Base-by-base conservation (phyloP, 1,140 invertebrate genomes). In the Dolichoris vasculosae region DNA sequence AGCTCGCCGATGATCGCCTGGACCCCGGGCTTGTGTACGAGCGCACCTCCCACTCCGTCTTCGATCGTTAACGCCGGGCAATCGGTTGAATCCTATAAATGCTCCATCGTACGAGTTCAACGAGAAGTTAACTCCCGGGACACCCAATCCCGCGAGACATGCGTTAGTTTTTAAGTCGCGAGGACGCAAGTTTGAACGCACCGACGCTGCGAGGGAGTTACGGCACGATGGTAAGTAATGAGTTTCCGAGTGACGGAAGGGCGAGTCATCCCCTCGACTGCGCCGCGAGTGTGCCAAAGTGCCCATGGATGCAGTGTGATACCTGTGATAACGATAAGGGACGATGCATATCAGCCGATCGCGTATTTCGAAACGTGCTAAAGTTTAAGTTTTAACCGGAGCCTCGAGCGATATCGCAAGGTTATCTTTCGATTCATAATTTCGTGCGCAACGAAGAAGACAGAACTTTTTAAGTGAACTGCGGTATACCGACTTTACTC, bases 51-150 rank as follows among this genome's bases (percentile, higher is more conserved):
- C 38, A 59, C 55, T 71, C 87, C 85, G 79, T 82, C 87, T 85
- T 67, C 85, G 69, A 73, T 43, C 69, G 85, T 82, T 86, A 73
- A 73, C 40, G 88, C 87, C 88, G 83, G 85, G 63, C 88, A 89
- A 92, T 90, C 90, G 89, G 90, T 89, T 92, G 92, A 93, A 93
- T 93, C 93, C 93, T 93, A 93, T 93, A 93, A 93, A 93, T 93
- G 92, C 91, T 90, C 90, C 87, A 90, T 89, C 89, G 90, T 88
- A 71, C 88, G 85, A 82, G 88, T 86, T 88, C 86, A 90, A 85
- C 90, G 90, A 93, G 91, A 93, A 93, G 92, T 93, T 91, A 88
- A 88, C 88, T 92, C 90, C 86, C 89, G 90, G 90, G 90, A 91
- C 90, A 87, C 89, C 86, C 71, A 87, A 85, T 91, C 91, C 91